Percentiles rank a stretch among this genome's conserved stretches.
Evolutionary conservation across 2,113 vertebrate genomes (phyloP).

Genomic region (Mustelus asterias): DNA sequence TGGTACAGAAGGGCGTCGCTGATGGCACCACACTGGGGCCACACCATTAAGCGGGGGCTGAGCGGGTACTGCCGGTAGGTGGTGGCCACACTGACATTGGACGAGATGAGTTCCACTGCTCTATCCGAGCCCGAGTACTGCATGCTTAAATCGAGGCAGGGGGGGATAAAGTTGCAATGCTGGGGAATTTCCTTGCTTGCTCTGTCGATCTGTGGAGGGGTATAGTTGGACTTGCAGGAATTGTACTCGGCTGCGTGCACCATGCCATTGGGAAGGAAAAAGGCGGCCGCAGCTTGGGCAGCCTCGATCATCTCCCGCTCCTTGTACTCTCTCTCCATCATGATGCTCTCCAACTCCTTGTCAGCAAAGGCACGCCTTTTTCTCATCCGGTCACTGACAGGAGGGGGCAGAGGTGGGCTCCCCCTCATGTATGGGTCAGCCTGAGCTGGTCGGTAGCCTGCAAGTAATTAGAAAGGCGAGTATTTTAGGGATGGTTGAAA

Average conservation of each 20-base stretch:
- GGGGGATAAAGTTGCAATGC: constrained; percentile 67
- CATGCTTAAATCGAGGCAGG: constrained; percentile 80
- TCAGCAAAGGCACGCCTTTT: constrained; percentile 95
- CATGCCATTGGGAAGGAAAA: constrained; percentile 73
- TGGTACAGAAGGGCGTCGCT: constrained; percentile 84
- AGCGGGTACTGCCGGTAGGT: constrained; percentile 90
- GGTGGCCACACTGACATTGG: constrained; percentile 88
- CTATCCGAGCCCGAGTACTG: constrained; percentile 71
- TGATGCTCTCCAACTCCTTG: constrained; percentile 95
- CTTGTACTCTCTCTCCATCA: constrained; percentile 96
- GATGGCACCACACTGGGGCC: constrained; percentile 78
- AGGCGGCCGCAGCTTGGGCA: constrained; percentile 66
- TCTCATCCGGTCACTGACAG: constrained; percentile 96
- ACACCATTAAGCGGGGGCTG: constrained; percentile 75
- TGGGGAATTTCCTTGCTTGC: constrained; percentile 68
- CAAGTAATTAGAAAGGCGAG: constrained; percentile 35
- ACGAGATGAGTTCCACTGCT: constrained; percentile 90
- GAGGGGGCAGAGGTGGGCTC: constrained; percentile 72
- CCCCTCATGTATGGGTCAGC: constrained; percentile 74
- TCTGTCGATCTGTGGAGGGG: constrained; percentile 55
- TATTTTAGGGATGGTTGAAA: too few species aligned
- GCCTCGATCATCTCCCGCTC: constrained; percentile 88
- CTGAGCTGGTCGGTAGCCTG: constrained; percentile 88
- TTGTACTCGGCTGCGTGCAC: constrained; percentile 77
- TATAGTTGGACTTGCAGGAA: constrained; percentile 77